phyloP scores from a whole-genome alignment of 1,140 invertebrate species.

The Trachymyrmex cornetzi region DNA sequence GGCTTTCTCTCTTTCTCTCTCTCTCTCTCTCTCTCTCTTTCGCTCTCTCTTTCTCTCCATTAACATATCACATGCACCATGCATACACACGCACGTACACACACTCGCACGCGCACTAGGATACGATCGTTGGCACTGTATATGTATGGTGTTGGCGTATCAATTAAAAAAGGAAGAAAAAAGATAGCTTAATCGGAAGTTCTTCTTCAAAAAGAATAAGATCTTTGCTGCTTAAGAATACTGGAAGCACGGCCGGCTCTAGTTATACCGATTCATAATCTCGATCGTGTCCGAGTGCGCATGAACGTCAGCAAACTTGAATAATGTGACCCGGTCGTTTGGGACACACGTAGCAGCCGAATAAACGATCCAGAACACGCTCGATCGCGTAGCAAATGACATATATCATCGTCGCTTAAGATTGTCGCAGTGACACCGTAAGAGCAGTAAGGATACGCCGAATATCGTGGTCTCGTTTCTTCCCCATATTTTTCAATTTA shows the following conservation, averaged over 20 bases:
- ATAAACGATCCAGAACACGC: slow-evolving; percentile 60
- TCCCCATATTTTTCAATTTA: not conserved
- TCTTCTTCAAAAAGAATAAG: slow-evolving; percentile 16
- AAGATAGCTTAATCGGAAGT: slow-evolving; percentile 31
- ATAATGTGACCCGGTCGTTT: slow-evolving; percentile 58
- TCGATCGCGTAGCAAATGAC: slow-evolving; percentile 60
- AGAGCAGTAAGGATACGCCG: slow-evolving; percentile 31
- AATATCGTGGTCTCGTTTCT: not conserved
- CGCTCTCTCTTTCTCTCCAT: slow-evolving; percentile 1
- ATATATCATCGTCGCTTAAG: slow-evolving; percentile 68
- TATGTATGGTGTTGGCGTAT: slow-evolving; percentile 24
- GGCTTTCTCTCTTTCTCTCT: slow-evolving; percentile 34
- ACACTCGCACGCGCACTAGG: slow-evolving; percentile 37
- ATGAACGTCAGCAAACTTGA: slow-evolving; percentile 65
- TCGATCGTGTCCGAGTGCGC: slow-evolving; percentile 66
- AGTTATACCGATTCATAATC: slow-evolving; percentile 43
- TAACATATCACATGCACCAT: slow-evolving; percentile 65
- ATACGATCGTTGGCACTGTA: slow-evolving; percentile 65
- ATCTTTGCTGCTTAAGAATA: slow-evolving; percentile 49
- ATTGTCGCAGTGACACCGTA: slow-evolving; percentile 58
- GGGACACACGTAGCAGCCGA: slow-evolving; percentile 63
- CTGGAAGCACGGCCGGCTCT: slow-evolving; percentile 53
- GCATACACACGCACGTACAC: slow-evolving; percentile 54
- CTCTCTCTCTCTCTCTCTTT: not conserved
- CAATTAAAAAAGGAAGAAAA: slow-evolving; percentile 10